phyloP scores from a whole-genome alignment of 2,797 vertebrate species.

The Margarornis squamiger region DNA sequence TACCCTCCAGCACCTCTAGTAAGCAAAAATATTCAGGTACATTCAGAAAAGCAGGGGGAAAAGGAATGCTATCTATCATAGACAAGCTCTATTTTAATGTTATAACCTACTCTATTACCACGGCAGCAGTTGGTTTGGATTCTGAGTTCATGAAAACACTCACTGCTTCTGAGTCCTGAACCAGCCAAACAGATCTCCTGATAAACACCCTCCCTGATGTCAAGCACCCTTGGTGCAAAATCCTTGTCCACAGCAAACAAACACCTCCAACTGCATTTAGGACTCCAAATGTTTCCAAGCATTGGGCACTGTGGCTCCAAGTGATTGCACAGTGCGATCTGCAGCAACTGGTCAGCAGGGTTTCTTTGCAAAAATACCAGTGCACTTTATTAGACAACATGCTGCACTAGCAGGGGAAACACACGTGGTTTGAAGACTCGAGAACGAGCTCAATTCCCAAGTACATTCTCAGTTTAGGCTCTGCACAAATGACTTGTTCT shows the following conservation, averaged over 20 bases:
- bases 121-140: not conserved
- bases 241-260: not conserved
- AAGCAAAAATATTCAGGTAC: not conserved
- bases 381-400: not conserved
- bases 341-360: not conserved
- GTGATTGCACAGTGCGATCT: not conserved
- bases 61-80: rapidly evolving
- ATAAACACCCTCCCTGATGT: not conserved
- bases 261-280: not conserved
- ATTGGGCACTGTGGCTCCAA: not conserved
- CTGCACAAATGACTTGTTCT: not conserved
- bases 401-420: not conserved
- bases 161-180: not conserved
- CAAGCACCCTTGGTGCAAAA: not conserved
- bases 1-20: not conserved
- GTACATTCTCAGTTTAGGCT: not conserved
- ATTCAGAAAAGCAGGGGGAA: not conserved
- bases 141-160: not conserved
- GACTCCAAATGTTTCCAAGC: not conserved
- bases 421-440: not conserved
- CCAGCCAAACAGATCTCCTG: not conserved
- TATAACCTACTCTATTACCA: not conserved
- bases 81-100: not conserved
- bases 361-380: not conserved
- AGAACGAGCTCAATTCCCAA: not conserved